Conservation (phyloP, 2,888 invertebrate species). For the Pediacus dermestoides region DNA sequence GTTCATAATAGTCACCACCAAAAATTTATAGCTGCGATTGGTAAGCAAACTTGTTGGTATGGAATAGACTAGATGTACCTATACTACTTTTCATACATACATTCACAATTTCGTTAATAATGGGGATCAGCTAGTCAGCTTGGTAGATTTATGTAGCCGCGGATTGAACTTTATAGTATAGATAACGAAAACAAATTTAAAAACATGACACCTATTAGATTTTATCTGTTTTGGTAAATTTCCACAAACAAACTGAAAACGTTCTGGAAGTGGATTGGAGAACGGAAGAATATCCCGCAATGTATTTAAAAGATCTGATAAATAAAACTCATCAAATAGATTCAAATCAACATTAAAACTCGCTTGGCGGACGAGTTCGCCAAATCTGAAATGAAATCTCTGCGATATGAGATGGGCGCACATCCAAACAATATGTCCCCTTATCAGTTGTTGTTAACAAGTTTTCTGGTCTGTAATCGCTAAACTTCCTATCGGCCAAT, state of each 20-base stretch:
- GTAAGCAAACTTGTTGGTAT: no score
- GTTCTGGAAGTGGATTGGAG: constrained; percentile 2
- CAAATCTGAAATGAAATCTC: constrained; percentile 50
- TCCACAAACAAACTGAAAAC: constrained; percentile 39
- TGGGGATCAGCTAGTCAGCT: constrained; percentile 27
- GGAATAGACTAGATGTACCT: no score
- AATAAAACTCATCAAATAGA: constrained; percentile 51
- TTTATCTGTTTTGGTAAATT: constrained; percentile 30
- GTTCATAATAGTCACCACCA: no score
- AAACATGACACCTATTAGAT: constrained; percentile 42
- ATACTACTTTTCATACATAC: no score
- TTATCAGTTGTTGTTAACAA: constrained; percentile 50
- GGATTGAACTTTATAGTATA: constrained; percentile 36
- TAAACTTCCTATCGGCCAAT: constrained; percentile 41
- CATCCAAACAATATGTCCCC: constrained; percentile 49
- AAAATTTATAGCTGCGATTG: no score
- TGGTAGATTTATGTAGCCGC: constrained; percentile 36
- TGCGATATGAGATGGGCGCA: constrained; percentile 44
- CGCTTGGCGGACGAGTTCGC: constrained; percentile 34
- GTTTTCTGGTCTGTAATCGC: constrained; percentile 47
- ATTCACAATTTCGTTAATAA: no score
- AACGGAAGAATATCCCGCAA: constrained; percentile 3
- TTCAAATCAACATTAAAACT: constrained; percentile 51
- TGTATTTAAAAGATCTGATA: constrained; percentile 45
- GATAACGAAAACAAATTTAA: constrained; percentile 43